phyloP scores from a whole-genome alignment of 2,888 invertebrate genomes.

The Xestobium rufovillosum region DNA sequence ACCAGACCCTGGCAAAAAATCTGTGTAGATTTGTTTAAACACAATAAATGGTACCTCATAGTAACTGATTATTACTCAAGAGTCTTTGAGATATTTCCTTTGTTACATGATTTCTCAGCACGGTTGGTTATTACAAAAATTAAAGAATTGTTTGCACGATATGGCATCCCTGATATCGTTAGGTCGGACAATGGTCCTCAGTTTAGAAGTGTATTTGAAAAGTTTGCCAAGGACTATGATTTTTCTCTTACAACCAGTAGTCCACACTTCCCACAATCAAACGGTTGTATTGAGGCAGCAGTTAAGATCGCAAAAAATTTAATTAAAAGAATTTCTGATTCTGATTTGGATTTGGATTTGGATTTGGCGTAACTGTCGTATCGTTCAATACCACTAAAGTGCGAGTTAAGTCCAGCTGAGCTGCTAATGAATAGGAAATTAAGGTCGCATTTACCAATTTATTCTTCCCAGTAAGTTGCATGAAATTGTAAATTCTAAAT shows the following conservation, averaged over 20 bases:
- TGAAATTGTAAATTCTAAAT: not conserved
- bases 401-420: not conserved
- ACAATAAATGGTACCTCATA: conserved; percentile 12
- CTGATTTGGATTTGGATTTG: not conserved
- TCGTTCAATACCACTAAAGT: not conserved
- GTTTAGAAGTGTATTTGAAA: conserved; percentile 9
- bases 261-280: conserved; percentile 10
- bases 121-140: conserved; percentile 18
- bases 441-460: not conserved
- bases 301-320: conserved; percentile 12
- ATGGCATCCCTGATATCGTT: conserved; percentile 24
- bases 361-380: not conserved
- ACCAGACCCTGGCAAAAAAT: conserved; percentile 6
- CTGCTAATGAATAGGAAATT: not conserved
- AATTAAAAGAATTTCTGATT: not conserved
- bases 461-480: not conserved
- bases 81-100: conserved; percentile 19
- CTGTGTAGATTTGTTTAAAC: conserved; percentile 4
- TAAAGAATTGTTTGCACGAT: conserved; percentile 23
- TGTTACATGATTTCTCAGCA: conserved; percentile 13
- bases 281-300: conserved; percentile 9
- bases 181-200: conserved; percentile 7
- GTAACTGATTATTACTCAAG: conserved; percentile 22
- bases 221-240: conserved; percentile 11
- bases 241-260: conserved; percentile 10